These are phyloP conservation scores for Lathamus discolor DNA, from an alignment of 2,113 vertebrate genomes.

Conservation along the genomic window DNA sequence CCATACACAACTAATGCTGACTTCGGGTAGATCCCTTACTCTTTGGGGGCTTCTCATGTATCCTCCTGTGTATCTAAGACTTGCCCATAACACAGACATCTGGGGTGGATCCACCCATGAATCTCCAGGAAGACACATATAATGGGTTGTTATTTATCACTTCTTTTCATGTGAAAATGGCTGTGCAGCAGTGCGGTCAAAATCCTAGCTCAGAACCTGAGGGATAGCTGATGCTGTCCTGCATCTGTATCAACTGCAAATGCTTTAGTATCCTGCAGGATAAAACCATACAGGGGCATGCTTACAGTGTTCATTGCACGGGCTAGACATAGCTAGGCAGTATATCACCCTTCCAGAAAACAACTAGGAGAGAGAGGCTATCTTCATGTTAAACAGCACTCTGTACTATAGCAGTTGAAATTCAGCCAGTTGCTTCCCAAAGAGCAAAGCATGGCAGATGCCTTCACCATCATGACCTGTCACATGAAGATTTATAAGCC, in stretches of 20 bases:
- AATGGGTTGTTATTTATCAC: background rate
- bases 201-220: background rate
- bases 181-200: accelerated
- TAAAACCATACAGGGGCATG: background rate
- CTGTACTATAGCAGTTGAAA: background rate
- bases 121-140: background rate
- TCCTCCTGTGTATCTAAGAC: background rate
- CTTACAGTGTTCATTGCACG: background rate
- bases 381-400: background rate
- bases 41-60: background rate
- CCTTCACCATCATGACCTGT: background rate
- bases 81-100: background rate
- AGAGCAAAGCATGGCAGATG: conserved; percentile 23
- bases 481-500: conserved; percentile 20
- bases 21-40: background rate
- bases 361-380: background rate
- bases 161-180: background rate
- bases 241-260: background rate
- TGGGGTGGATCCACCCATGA: background rate
- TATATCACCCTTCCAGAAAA: background rate
- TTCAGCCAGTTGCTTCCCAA: background rate
- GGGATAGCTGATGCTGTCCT: background rate
- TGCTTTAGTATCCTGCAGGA: background rate
- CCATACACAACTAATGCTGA: background rate
- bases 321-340: background rate